Percentiles rank a stretch among this genome's conserved stretches.
Evolutionary conservation across 1,140 invertebrate genomes (phyloP).

Genomic region (Psix sp.): DNA sequence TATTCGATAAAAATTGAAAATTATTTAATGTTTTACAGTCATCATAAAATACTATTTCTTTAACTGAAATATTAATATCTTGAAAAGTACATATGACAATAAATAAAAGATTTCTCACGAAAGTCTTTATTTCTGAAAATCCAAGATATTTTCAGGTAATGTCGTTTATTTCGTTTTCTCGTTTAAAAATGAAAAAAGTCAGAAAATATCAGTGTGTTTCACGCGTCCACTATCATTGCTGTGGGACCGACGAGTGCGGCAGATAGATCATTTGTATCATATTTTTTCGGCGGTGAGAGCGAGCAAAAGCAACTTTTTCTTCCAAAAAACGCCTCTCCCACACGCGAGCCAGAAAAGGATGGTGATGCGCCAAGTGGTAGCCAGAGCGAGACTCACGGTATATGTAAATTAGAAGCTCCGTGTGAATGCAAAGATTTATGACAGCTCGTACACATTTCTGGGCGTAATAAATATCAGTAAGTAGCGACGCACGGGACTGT

Average conservation of each 20-base stretch:
- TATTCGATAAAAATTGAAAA: no score
- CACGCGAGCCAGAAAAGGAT: conserved; percentile 34
- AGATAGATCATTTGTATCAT: conserved; percentile 33
- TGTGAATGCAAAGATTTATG: conserved; percentile 77
- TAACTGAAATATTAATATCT: no score
- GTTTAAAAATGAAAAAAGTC: conserved; percentile 8
- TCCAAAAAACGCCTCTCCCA: conserved; percentile 48
- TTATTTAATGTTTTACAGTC: no score
- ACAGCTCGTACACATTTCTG: conserved; percentile 74
- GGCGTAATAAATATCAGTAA: conserved; percentile 76
- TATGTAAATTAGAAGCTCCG: conserved; percentile 77
- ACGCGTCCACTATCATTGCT: conserved; percentile 48
- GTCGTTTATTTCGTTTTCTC: not conserved
- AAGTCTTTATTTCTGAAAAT: no score
- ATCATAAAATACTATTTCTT: no score
- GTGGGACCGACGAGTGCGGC: conserved; percentile 38
- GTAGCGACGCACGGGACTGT: conserved; percentile 69
- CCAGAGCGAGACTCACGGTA: conserved; percentile 37
- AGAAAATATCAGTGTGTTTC: conserved; percentile 42
- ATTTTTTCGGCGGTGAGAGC: conserved; percentile 40
- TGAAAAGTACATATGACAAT: no score
- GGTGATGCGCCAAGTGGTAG: not conserved
- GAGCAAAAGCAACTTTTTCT: conserved; percentile 44
- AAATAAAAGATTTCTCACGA: no score
- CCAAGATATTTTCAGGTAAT: no score